Evolutionary conservation across 2,888 invertebrate genomes (phyloP), one percentile per base, ranked within the genome.

Genomic region (Drosophila antonietae): DNA sequence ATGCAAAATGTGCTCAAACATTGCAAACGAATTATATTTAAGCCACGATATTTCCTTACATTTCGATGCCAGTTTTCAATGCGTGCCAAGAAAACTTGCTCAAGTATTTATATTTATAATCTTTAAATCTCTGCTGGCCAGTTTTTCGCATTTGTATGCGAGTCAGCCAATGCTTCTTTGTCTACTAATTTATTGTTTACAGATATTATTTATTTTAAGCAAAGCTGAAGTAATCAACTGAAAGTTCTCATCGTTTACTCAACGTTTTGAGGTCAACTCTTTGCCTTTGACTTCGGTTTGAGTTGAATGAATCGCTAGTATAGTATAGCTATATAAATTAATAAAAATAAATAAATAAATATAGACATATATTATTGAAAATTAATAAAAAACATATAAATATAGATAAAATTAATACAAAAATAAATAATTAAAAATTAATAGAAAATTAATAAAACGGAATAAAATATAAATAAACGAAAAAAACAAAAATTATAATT

Each of bases 1-100:
- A 49, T 49, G 47, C n/a, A 28, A 49, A 49, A 28, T 47, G 15
- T 28, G 23, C 46, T 28, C 15, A 47, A 15, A 46, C 14, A 46
- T 3, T 8, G 15, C 15, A 4, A 47, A 10, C 2, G 10, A 10
- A 18, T 18, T 0, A 33, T 49, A 18, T 18, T 33, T n/a, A 10
- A 49, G 31, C 5, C 1, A 31, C n/a, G 5, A 49, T 31, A 31
- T 49, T 49, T 31, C 3, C 49, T n/a, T 12, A 49, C 10, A 33
- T 49, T 49, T 33, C 33, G 2, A 18, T 18, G 31, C 0, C 49
- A 49, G 28, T 15, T 23, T 46, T 46, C 23, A 23, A 23, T 46
- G 23, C 8, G 8, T 15, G 15, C n/a, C 44, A 20, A 20, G 3
- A 5, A 44, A n/a, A 44, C 12, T 46, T 15, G 0, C 3, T 23